Evolutionary conservation across 2,797 vertebrate species (phyloP).

Genomic region (Platalea minor): DNA sequence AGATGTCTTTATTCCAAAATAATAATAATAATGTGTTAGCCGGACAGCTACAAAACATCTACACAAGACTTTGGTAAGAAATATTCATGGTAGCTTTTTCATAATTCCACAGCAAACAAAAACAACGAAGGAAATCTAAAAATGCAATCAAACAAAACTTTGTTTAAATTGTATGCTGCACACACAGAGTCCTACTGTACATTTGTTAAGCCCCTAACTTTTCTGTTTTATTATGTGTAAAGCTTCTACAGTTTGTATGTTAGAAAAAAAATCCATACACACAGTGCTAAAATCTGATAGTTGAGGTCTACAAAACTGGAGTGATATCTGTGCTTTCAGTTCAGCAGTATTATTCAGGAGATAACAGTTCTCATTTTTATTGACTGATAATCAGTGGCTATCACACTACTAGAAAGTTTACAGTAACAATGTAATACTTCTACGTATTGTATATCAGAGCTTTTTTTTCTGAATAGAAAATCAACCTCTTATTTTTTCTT

Average conservation of each 20-base stretch:
- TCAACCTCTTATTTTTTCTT: conserved; percentile 45
- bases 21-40: conserved; percentile 85
- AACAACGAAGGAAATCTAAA: conserved; percentile 40
- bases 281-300: conserved; percentile 72
- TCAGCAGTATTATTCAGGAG: conserved; percentile 74
- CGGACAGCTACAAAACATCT: conserved; percentile 87
- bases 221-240: conserved; percentile 50
- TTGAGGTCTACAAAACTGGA: conserved; percentile 83
- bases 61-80: conserved; percentile 95
- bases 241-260: conserved; percentile 73
- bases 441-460: conserved; percentile 66
- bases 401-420: conserved; percentile 81
- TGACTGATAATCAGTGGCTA: conserved; percentile 73
- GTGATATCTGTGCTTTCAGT: conserved; percentile 80
- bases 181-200: conserved; percentile 68
- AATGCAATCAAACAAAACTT: conserved; percentile 37
- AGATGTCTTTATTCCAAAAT: conserved; percentile 96
- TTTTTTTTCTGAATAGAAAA: conserved; percentile 70
- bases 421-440: conserved; percentile 76
- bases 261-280: conserved; percentile 65
- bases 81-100: conserved; percentile 80
- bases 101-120: conserved; percentile 77
- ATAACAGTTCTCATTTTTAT: conserved; percentile 73
- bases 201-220: conserved; percentile 49
- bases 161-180: conserved; percentile 63